These are phyloP conservation scores for Gallinago solitaria DNA, from an alignment of 2,797 vertebrate species.

Conservation along the genomic window DNA sequence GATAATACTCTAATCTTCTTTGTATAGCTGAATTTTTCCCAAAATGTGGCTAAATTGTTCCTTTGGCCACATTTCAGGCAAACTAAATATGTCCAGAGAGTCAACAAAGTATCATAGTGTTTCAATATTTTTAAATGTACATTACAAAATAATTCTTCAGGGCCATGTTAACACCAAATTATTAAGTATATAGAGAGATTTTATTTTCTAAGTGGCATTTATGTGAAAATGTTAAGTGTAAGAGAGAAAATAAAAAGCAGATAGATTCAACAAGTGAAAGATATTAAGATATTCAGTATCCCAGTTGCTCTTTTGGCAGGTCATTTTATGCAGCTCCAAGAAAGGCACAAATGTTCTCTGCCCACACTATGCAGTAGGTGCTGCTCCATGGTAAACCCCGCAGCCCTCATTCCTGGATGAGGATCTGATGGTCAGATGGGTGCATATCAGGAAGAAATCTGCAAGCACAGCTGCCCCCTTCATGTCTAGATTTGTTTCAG, in stretches of 20 bases:
- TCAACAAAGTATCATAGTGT: neutral
- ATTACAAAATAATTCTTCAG: neutral
- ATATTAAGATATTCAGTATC: neutral
- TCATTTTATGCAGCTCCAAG: neutral
- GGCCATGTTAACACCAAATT: neutral
- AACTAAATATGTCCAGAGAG: neutral
- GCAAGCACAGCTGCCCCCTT: neutral
- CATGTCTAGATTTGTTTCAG: neutral
- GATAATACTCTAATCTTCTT: neutral
- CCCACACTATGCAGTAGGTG: too few species aligned
- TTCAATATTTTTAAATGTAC: neutral
- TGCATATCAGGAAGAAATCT: neutral
- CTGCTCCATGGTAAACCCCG: neutral
- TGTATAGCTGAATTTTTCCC: neutral
- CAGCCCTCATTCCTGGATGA: neutral
- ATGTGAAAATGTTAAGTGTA: neutral
- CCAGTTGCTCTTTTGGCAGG: neutral
- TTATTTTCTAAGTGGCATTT: neutral
- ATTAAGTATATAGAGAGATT: neutral
- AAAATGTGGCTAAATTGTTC: neutral
- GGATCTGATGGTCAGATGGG: neutral
- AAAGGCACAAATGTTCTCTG: neutral
- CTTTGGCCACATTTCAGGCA: conserved; percentile 2
- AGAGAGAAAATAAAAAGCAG: neutral
- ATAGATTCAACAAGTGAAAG: neutral